Evolutionary conservation across 2,797 vertebrate species (phyloP).

Genomic region (Notolabrus celidotus): DNA sequence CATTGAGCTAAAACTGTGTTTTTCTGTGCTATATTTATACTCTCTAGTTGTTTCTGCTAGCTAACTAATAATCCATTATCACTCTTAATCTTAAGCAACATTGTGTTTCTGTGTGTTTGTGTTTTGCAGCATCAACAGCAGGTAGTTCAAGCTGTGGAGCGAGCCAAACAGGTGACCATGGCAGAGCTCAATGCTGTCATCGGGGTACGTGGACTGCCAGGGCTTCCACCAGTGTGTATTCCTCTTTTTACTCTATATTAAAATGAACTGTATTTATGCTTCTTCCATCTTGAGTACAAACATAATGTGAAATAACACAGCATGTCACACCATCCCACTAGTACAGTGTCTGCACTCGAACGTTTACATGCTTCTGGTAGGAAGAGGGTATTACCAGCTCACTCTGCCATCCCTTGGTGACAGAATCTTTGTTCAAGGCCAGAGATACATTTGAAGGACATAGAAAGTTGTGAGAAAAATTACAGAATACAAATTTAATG

Average conservation of each 20-base stretch:
- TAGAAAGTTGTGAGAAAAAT: no score
- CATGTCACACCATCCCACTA: no score
- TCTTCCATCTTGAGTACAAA: neutral
- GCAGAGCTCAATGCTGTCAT: constrained; percentile 97
- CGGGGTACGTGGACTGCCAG: constrained; percentile 97
- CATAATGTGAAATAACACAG: no score
- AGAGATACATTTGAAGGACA: no score
- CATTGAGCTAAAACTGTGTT: constrained; percentile 37
- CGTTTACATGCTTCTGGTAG: no score
- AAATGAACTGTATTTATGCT: constrained; percentile 37
- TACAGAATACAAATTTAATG: no score
- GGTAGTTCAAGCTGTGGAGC: constrained; percentile 96
- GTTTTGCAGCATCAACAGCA: constrained; percentile 93
- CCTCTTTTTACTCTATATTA: constrained; percentile 63
- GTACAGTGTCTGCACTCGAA: no score
- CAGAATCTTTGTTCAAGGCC: no score
- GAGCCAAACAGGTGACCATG: constrained; percentile 99
- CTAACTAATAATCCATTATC: constrained; percentile 20
- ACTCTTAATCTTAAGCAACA: constrained; percentile 2
- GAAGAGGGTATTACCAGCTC: no score
- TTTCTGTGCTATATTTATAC: constrained; percentile 35
- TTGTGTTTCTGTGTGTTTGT: constrained; percentile 41
- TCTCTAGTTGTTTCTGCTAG: constrained; percentile 16
- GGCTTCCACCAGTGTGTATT: constrained; percentile 96
- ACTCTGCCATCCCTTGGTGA: no score